Conservation (phyloP, 2,113 vertebrate species). For the Rhabdomys dilectus region DNA sequence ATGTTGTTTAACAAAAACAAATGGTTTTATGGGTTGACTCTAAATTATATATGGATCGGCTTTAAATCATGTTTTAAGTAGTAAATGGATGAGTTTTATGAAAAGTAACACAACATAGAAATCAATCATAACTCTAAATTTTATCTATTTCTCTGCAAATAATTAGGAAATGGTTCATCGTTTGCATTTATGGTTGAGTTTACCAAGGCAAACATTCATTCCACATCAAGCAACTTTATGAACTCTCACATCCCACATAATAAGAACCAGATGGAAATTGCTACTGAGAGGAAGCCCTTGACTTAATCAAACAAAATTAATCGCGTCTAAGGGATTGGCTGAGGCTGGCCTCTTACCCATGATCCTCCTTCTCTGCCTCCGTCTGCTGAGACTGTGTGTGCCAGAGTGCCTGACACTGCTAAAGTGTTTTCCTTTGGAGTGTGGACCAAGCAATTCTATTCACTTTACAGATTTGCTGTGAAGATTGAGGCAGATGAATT, state of each 20-base stretch:
- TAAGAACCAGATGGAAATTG: neutral
- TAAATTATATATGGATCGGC: neutral
- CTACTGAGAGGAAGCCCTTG: neutral
- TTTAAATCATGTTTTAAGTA: slow-evolving; percentile 23
- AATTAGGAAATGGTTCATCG: neutral
- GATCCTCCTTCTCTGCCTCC: neutral
- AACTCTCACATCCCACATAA: neutral
- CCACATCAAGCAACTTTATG: slow-evolving; percentile 3
- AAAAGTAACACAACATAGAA: neutral
- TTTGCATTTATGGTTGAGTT: neutral
- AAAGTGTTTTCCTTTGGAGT: neutral
- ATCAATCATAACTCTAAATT: slow-evolving; percentile 22
- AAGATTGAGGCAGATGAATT: neutral
- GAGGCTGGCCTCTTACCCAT: neutral
- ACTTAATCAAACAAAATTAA: neutral
- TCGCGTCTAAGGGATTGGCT: neutral
- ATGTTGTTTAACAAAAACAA: slow-evolving; percentile 45
- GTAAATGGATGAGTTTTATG: neutral
- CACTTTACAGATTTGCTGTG: neutral
- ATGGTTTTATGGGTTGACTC: neutral
- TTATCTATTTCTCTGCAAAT: neutral
- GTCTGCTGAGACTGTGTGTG: neutral
- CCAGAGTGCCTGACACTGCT: neutral
- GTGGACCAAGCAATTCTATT: neutral
- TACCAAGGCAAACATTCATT: neutral